Evolutionary conservation across 2,888 invertebrate species (phyloP), one percentile per base, ranked within the genome.

Genomic region (Eilema caniola): DNA sequence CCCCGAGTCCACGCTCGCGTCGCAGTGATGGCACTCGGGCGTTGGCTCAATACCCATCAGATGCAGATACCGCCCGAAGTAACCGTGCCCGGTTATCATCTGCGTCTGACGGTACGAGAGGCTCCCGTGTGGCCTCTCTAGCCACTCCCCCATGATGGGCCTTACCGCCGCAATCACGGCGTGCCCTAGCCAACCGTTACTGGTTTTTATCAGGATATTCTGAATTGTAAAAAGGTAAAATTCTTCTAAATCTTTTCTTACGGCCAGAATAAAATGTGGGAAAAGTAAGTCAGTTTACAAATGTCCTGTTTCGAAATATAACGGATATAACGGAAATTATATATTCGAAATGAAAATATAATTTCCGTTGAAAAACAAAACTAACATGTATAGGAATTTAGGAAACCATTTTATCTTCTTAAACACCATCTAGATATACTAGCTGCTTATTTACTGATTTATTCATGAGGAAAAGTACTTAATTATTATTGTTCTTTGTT

Each of bases 401-500:
- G 10, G 28, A 47, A 41, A 14, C 33, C 37, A n/a, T 57, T 11
- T 31, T 69, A 23, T 31, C 59, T 31, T 63, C 14, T 25, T 11
- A 47, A 66, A 57, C n/a, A 4, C 65, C 63, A 24, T 69, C 33
- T 62, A 28, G 10, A 37, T 37, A 37, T 37, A 31, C 33, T 57
- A 3, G 63, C 11, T 65, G 61, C 31, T 65, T 73, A 71, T 75
- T 67, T 72, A 77, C 74, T 70, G 69, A 75, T 69, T 81, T 81
- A 83, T 85, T 84, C 83, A 82, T 79, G 80, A 82, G 75, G 79
- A 71, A 71, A 75, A 82, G 81, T 87, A 83, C 85, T 87, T 82
- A 85, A 77, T 86, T 85, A 76, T 86, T 86, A 85, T 82, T 81
- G 73, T 89, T 86, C 81, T 88, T 90, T 89, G 86, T 90, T 92